Conservation (phyloP, 2,113 vertebrate species). For the Siphamia tubifer region DNA sequence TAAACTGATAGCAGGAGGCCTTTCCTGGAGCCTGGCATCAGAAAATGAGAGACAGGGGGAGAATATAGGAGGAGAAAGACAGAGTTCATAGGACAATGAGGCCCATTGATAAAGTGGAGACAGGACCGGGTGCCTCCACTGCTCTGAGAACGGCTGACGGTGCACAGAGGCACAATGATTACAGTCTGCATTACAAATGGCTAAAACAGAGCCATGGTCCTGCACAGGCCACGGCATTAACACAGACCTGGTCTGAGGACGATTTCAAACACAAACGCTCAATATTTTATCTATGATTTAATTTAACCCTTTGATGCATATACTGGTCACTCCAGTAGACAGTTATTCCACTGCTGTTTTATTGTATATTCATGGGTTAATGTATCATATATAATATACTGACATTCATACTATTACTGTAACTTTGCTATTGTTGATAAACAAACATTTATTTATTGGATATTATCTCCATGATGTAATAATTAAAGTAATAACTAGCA, state of each 20-base stretch:
- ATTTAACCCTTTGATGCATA: no score
- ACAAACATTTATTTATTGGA: no score
- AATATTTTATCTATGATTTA: background rate
- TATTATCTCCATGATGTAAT: no score
- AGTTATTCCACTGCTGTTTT: no score
- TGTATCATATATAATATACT: no score
- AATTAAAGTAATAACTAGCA: no score
- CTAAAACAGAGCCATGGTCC: conserved; percentile 57
- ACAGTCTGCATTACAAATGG: conserved; percentile 67
- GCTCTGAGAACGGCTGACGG: conserved; percentile 49
- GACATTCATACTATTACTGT: no score
- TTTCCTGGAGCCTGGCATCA: conserved; percentile 37
- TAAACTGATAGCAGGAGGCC: background rate
- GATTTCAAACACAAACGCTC: background rate
- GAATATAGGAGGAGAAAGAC: conserved; percentile 33
- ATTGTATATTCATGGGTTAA: no score
- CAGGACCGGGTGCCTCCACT: conserved; percentile 68
- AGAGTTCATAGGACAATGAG: conserved; percentile 65
- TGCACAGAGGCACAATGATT: conserved; percentile 68
- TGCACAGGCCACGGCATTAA: conserved; percentile 29
- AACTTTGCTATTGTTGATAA: no score
- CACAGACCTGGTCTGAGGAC: conserved; percentile 7
- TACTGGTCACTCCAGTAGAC: no score
- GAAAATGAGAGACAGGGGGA: conserved; percentile 26
- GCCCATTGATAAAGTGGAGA: conserved; percentile 74